phyloP scores from a whole-genome alignment of 2,797 vertebrate species.

The Hemibagrus guttatus region DNA sequence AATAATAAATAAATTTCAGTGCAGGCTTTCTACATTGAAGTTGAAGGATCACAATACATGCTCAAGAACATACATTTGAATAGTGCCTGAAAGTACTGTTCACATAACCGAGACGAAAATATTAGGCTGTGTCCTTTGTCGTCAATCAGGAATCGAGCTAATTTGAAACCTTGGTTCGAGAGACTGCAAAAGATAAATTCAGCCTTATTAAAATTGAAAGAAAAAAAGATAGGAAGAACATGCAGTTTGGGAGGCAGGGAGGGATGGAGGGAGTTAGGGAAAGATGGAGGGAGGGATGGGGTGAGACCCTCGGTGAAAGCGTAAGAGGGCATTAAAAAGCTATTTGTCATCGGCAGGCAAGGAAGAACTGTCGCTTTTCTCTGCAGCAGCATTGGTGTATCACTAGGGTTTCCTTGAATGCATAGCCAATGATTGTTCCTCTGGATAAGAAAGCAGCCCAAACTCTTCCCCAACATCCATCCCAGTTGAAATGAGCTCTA shows the following conservation, averaged over 20 bases:
- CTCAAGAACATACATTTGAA: constrained; percentile 62
- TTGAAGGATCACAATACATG: constrained; percentile 73
- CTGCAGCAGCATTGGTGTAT: constrained; percentile 62
- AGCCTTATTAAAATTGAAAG: constrained; percentile 40
- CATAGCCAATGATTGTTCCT: constrained; percentile 55
- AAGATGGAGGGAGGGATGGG: constrained; percentile 8
- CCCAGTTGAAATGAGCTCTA: constrained; percentile 63
- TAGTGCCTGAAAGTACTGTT: background rate
- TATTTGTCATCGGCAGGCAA: constrained; percentile 64
- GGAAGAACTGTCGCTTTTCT: constrained; percentile 54
- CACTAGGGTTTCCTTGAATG: constrained; percentile 56
- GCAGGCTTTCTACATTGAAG: constrained; percentile 72
- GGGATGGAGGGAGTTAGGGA: constrained; percentile 16
- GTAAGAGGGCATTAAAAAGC: constrained; percentile 65
- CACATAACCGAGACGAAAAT: background rate
- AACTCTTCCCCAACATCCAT: constrained; percentile 50
- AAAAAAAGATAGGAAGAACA: background rate
- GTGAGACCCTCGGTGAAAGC: constrained; percentile 20
- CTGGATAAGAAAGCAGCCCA: constrained; percentile 55
- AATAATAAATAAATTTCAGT: constrained; percentile 74
- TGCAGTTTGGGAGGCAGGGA: background rate
- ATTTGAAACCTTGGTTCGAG: constrained; percentile 38
- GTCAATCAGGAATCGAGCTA: constrained; percentile 7
- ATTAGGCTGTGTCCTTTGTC: background rate
- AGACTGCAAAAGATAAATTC: constrained; percentile 66